These are phyloP conservation scores for Scrobipalpa atriplicella DNA, from an alignment of 2,888 invertebrate species.

Conservation along the genomic window DNA sequence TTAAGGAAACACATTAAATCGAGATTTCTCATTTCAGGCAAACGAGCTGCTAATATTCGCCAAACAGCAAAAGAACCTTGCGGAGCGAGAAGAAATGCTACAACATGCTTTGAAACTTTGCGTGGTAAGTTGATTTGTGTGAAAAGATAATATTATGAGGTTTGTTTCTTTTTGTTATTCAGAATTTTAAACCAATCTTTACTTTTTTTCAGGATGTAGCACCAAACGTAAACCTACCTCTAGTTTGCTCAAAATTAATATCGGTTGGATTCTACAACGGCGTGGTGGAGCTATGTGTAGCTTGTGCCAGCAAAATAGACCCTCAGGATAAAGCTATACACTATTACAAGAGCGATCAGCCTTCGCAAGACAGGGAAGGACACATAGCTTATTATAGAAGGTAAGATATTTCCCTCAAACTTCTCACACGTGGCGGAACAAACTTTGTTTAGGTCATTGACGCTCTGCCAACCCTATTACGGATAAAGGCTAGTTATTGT, in stretches of 20 bases:
- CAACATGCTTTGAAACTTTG: conserved; percentile 91
- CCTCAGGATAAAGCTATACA: conserved; percentile 94
- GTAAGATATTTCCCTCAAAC: conserved; percentile 49
- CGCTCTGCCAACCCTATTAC: too few relatives aligned
- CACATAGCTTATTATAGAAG: conserved; percentile 87
- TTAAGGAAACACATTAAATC: neutral
- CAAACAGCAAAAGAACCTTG: conserved; percentile 87
- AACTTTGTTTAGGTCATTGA: neutral
- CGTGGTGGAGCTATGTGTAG: conserved; percentile 93
- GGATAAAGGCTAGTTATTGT: too few relatives aligned
- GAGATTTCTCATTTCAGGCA: conserved; percentile 80
- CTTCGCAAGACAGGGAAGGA: conserved; percentile 92
- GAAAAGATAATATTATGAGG: too few relatives aligned
- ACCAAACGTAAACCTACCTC: conserved; percentile 91
- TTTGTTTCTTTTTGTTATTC: neutral
- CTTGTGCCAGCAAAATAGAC: conserved; percentile 94
- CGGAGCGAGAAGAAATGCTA: conserved; percentile 90
- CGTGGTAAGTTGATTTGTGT: conserved; percentile 78
- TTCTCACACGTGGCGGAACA: neutral
- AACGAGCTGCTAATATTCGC: conserved; percentile 94
- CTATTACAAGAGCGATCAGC: conserved; percentile 93
- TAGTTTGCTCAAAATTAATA: conserved; percentile 93
- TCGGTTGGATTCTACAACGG: conserved; percentile 92
- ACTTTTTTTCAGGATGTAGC: conserved; percentile 85
- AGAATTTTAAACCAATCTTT: neutral